A percentile compares a stretch with the other conserved stretches of the same genome.
Evolutionary conservation across 1,140 invertebrate species (phyloP).

Genomic region (Caerostris extrusa): DNA sequence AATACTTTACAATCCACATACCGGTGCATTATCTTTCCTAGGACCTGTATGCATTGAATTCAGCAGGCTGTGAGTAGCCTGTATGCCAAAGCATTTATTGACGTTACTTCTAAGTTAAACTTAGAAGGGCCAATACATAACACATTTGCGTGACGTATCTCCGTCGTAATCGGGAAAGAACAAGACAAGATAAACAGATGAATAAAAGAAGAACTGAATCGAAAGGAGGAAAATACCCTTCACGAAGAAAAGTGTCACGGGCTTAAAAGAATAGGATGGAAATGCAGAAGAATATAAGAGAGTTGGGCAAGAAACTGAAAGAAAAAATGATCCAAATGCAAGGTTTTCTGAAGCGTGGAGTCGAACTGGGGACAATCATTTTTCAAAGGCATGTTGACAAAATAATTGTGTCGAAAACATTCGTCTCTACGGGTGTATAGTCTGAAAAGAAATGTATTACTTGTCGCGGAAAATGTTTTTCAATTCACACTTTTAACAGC

Average conservation of each 20-base stretch:
- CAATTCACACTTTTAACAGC: slow-evolving; percentile 18
- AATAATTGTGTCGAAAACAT: slow-evolving; percentile 67
- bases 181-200: slow-evolving; percentile 44
- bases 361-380: slow-evolving; percentile 33
- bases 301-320: background rate
- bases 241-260: slow-evolving; percentile 44
- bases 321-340: slow-evolving; percentile 20
- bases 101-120: slow-evolving; percentile 30
- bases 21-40: background rate
- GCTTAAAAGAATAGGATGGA: slow-evolving; percentile 57
- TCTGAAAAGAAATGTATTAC: background rate
- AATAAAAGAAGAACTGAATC: slow-evolving; percentile 38
- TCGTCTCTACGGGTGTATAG: slow-evolving; percentile 34
- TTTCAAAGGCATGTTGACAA: slow-evolving; percentile 72
- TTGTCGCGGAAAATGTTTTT: slow-evolving; percentile 44
- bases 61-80: background rate
- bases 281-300: slow-evolving; percentile 34
- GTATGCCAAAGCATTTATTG: slow-evolving; percentile 43
- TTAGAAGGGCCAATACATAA: slow-evolving; percentile 29
- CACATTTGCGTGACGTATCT: slow-evolving; percentile 38
- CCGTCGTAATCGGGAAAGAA: slow-evolving; percentile 16
- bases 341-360: slow-evolving; percentile 46
- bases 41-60: background rate
- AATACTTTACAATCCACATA: slow-evolving; percentile 16
- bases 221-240: slow-evolving; percentile 55